Evolutionary conservation across 2,113 vertebrate genomes (phyloP).

Genomic region (Castor canadensis): DNA sequence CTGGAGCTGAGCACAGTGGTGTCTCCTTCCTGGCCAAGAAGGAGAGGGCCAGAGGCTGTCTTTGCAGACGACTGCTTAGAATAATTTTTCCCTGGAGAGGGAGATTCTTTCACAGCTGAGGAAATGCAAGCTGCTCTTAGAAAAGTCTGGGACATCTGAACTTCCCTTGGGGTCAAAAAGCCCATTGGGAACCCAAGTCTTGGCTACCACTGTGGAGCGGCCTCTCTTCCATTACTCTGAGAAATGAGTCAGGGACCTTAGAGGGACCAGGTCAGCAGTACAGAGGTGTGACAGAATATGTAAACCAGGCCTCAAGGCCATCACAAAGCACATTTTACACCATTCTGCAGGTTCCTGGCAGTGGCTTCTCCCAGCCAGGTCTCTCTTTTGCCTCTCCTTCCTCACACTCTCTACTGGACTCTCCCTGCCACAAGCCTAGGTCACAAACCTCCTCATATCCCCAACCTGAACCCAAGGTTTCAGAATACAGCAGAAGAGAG

Average conservation of each 20-base stretch:
- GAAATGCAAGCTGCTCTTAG: background rate
- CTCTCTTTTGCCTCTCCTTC: background rate
- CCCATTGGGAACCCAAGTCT: background rate
- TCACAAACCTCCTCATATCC: background rate
- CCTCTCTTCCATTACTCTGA: background rate
- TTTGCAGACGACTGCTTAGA: background rate
- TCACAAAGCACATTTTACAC: rapidly evolving
- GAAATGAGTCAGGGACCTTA: background rate
- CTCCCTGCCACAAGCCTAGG: background rate
- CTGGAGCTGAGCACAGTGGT: too few species aligned
- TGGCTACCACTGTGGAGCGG: background rate
- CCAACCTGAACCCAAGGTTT: background rate
- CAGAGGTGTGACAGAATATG: background rate
- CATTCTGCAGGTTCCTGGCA: background rate
- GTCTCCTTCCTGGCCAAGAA: background rate
- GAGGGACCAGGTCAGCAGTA: background rate
- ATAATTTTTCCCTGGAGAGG: background rate
- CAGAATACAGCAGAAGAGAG: background rate
- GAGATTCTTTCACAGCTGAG: background rate
- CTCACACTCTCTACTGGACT: too few species aligned
- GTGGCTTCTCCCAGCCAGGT: too few species aligned
- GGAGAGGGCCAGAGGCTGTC: background rate
- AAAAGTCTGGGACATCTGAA: background rate
- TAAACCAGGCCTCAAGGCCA: background rate
- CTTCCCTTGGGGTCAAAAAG: background rate